Conservation (phyloP, 92 coral and sea anemone species). For the Phenganax stokvisi region DNA sequence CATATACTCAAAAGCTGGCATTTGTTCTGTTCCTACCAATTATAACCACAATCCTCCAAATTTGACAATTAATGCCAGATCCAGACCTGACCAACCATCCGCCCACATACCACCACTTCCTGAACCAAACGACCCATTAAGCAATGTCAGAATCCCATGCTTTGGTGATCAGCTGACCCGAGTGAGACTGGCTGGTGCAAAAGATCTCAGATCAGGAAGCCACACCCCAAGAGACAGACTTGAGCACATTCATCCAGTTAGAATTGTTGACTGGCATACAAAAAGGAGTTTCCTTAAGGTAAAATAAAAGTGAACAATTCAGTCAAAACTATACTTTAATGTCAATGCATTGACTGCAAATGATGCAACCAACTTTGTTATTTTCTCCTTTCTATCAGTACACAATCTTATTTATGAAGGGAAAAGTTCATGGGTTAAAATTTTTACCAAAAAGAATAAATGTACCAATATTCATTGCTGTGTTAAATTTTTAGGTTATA, state of each 20-base stretch:
- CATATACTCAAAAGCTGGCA: conserved; percentile 16
- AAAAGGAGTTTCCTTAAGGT: conserved; percentile 58
- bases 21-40: neutral
- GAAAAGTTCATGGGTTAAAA: neutral
- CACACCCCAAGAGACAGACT: conserved; percentile 54
- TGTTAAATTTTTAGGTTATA: conserved; percentile 40
- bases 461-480: neutral
- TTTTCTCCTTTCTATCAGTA: neutral
- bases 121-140: conserved; percentile 49
- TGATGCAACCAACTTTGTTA: neutral
- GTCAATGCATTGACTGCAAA: too few species aligned
- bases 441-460: neutral
- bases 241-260: conserved; percentile 45
- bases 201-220: conserved; percentile 53
- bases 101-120: conserved; percentile 52
- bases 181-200: conserved; percentile 57
- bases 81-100: conserved; percentile 61
- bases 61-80: conserved; percentile 28
- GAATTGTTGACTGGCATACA: conserved; percentile 63
- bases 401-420: neutral
- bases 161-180: conserved; percentile 62
- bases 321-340: neutral
- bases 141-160: conserved; percentile 52
- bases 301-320: neutral
- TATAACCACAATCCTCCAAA: neutral